These are phyloP conservation scores for Anabacerthia variegaticeps DNA, from an alignment of 2,797 vertebrate genomes.

Conservation along the genomic window DNA sequence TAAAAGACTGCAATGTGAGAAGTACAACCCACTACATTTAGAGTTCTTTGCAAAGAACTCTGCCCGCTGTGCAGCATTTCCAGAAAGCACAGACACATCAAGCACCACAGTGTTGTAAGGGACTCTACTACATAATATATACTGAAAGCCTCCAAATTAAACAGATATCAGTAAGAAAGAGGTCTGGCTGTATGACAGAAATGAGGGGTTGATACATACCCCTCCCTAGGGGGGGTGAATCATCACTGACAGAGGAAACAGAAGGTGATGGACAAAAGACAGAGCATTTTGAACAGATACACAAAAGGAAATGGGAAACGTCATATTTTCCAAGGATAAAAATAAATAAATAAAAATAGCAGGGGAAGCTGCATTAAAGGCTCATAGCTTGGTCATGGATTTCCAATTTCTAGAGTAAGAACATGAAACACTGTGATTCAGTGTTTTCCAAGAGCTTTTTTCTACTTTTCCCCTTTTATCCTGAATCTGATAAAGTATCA, in stretches of 20 bases:
- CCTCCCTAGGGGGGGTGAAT: background rate
- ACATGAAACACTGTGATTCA: background rate
- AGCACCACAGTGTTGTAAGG: background rate
- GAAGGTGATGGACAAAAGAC: background rate
- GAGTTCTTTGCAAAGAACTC: background rate
- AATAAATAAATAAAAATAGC: background rate
- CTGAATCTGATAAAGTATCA: background rate
- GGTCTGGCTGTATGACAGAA: background rate
- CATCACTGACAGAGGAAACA: background rate
- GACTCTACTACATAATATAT: background rate
- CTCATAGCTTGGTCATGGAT: background rate
- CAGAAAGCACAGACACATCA: background rate
- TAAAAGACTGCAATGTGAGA: background rate
- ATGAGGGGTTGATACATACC: background rate
- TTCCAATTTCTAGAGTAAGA: background rate
- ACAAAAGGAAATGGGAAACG: background rate
- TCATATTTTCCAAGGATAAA: background rate
- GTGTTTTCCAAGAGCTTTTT: background rate
- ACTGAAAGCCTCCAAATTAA: background rate
- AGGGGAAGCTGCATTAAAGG: background rate
- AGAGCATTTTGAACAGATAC: background rate
- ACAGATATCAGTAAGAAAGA: background rate
- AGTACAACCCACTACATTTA: background rate
- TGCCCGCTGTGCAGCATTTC: background rate
- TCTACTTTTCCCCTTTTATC: background rate